Conservation (phyloP, 1,140 invertebrate genomes). For the Harpegnathos saltator region DNA sequence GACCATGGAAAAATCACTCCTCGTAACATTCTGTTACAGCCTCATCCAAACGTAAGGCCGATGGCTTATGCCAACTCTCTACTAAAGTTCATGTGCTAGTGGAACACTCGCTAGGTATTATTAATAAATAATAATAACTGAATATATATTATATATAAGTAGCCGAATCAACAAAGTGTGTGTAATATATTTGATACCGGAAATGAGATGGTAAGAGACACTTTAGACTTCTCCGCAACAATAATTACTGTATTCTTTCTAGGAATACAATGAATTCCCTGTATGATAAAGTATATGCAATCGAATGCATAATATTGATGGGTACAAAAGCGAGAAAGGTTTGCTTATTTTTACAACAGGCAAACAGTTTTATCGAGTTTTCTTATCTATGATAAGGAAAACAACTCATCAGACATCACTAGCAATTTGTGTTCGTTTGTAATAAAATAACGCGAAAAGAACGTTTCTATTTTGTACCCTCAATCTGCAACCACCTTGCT, state of each 20-base stretch:
- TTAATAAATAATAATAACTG: conserved; percentile 75
- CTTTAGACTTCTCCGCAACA: conserved; percentile 73
- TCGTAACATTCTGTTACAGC: conserved; percentile 88
- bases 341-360: conserved; percentile 64
- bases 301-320: conserved; percentile 72
- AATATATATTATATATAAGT: conserved; percentile 69
- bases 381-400: conserved; percentile 62
- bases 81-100: conserved; percentile 88
- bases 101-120: conserved; percentile 68
- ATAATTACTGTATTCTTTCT: conserved; percentile 75
- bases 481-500: conserved; percentile 68
- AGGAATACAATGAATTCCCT: conserved; percentile 67
- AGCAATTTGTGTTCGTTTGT: conserved; percentile 59
- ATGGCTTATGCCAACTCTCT: conserved; percentile 97
- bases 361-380: conserved; percentile 50
- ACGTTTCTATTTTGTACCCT: conserved; percentile 75
- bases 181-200: conserved; percentile 81
- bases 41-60: conserved; percentile 98
- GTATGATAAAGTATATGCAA: conserved; percentile 71
- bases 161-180: conserved; percentile 83
- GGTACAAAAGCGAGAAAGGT: conserved; percentile 69
- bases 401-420: conserved; percentile 27
- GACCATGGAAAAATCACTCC: conserved; percentile 10
- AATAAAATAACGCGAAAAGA: conserved; percentile 50
- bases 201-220: conserved; percentile 71